These are phyloP conservation scores for Melanotaenia pygmaea DNA, from an alignment of 2,797 vertebrate species.

Conservation along the genomic window DNA sequence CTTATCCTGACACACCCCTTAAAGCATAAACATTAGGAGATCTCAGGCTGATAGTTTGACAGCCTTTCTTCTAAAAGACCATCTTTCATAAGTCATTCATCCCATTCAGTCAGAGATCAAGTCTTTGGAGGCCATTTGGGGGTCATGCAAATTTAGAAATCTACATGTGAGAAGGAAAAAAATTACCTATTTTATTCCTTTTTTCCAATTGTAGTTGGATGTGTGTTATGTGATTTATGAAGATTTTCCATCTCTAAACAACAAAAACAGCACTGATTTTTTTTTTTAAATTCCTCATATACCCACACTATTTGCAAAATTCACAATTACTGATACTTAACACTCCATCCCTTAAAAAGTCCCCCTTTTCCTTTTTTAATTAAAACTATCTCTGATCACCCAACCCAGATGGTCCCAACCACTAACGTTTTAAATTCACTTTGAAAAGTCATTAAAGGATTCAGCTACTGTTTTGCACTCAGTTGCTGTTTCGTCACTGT, in stretches of 20 bases:
- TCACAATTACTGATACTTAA: too few species aligned
- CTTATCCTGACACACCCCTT: slow-evolving; percentile 77
- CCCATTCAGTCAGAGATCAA: slow-evolving; percentile 61
- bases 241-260: neutral
- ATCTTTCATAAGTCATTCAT: slow-evolving; percentile 66
- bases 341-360: too few species aligned
- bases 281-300: too few species aligned
- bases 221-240: neutral
- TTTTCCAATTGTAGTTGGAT: neutral
- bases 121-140: slow-evolving; percentile 31
- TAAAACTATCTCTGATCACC: too few species aligned
- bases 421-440: neutral
- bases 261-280: neutral
- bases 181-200: neutral
- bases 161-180: slow-evolving; percentile 6
- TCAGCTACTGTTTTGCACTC: neutral
- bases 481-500: neutral
- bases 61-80: slow-evolving; percentile 45
- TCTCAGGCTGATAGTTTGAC: slow-evolving; percentile 59
- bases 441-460: neutral
- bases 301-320: too few species aligned
- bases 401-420: neutral
- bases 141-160: slow-evolving; percentile 45
- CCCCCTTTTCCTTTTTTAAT: too few species aligned
- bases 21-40: slow-evolving; percentile 73